Evolutionary conservation across 2,797 vertebrate species (phyloP), one percentile per base, ranked within the genome.

Genomic region (Cynodonichthys magdalenae): DNA sequence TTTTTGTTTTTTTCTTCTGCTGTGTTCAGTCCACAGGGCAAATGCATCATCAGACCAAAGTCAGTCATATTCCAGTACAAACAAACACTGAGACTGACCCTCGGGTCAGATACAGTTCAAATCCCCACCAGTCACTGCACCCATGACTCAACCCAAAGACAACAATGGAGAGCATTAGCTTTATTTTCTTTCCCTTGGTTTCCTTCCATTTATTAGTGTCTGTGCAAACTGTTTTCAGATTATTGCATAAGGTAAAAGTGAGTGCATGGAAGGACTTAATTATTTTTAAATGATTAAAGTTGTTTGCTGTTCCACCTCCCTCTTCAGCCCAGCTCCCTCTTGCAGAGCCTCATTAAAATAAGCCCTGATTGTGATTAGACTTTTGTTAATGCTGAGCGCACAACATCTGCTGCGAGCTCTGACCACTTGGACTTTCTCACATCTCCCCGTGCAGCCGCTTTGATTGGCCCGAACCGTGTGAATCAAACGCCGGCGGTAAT

Each of bases 31-130:
- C 87, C 90, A 87, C 80, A 61, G 85, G 86, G 86, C 80, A 85
- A 89, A 88, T 89, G 86, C 84, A 90, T 88, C 88, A 87, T 89
- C 85, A 81, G 73, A 84, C 75, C 82, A 77, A 83, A 88, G 82
- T 88, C 87, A 79, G 82, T 90, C 84, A 82, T 84, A 87, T 83
- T 91, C 85, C 86, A 90, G 89, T 67, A 82, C 83, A 90, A 90
- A 90, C 89, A 89, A 88, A 85, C 83, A 73, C 69, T 39, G 70
- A 61, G 76, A 69, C 66, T 88, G 85, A 87, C 80, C 86, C 75
- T 0, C 17, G 18, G 82, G 86, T 90, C 80, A 45, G 63, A 71
- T 87, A 85, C 84, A 84, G 84, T 89, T 86, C 84, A 87, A 62
- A 50, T 64, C 82, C 72, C 84, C 79, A 79, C 52, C 74, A 77